Conservation (phyloP, 2,113 vertebrate species). For the Chloropsis hardwickii region DNA sequence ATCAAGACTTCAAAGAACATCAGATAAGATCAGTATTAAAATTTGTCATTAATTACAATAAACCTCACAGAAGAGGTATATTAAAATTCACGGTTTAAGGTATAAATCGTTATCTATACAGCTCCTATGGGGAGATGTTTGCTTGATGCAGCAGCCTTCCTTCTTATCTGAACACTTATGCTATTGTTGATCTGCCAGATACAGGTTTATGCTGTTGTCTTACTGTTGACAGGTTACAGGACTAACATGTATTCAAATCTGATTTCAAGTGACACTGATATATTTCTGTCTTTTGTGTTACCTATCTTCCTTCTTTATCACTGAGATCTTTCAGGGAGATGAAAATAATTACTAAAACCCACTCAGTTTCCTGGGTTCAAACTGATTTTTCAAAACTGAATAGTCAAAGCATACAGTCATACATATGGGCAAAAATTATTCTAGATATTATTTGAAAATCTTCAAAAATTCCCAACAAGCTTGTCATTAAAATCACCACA, state of each 20-base stretch:
- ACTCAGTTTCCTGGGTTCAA: not conserved
- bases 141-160: not conserved
- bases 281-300: not conserved
- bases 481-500: not conserved
- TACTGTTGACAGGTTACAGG: not conserved
- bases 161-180: not conserved
- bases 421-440: not conserved
- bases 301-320: not conserved
- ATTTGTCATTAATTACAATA: not conserved
- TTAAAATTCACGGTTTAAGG: not conserved
- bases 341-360: not conserved
- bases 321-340: not conserved
- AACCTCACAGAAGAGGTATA: not conserved
- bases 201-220: not conserved
- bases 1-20: not conserved
- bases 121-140: not conserved
- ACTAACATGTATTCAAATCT: not conserved
- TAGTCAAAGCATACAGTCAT: not conserved
- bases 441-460: not conserved
- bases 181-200: accelerated
- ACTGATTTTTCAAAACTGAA: not conserved
- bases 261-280: not conserved
- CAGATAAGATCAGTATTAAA: not conserved
- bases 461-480: not conserved
- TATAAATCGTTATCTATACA: not conserved